Conservation (phyloP, 2,797 vertebrate genomes). For the Gallinago nigripennis region DNA sequence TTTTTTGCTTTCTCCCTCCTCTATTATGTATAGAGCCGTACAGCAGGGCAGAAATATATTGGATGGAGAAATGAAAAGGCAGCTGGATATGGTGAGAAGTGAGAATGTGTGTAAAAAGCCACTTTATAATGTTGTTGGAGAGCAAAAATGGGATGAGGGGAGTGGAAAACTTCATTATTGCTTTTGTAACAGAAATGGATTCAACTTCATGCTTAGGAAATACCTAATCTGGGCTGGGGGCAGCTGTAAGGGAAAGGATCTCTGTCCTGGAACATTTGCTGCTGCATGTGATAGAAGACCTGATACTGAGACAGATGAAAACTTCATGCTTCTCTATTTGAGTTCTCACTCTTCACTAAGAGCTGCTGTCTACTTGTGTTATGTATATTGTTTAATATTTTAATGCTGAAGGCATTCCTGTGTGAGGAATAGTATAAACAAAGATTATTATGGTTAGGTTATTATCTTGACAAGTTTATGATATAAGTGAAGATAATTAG, state of each 20-base stretch:
- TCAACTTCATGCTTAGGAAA: background rate
- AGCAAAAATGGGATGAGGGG: background rate
- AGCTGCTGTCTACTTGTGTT: background rate
- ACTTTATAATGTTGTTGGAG: background rate
- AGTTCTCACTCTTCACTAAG: background rate
- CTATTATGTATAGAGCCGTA: background rate
- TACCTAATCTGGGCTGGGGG: fast-evolving
- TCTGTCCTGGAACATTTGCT: background rate
- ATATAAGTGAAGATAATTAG: background rate
- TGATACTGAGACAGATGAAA: background rate
- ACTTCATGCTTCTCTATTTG: background rate
- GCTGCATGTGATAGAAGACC: background rate
- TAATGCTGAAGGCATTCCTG: background rate
- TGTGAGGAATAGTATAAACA: background rate
- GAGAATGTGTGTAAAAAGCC: background rate
- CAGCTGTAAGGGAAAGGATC: background rate
- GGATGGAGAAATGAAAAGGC: background rate
- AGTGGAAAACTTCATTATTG: background rate
- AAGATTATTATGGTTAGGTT: background rate
- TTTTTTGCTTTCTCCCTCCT: background rate
- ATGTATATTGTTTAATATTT: background rate
- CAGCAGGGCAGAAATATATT: background rate
- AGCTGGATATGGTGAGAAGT: background rate
- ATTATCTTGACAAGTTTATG: background rate
- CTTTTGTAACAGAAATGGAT: background rate